phyloP scores from a whole-genome alignment of 2,113 vertebrate species.

The Tachycineta bicolor region DNA sequence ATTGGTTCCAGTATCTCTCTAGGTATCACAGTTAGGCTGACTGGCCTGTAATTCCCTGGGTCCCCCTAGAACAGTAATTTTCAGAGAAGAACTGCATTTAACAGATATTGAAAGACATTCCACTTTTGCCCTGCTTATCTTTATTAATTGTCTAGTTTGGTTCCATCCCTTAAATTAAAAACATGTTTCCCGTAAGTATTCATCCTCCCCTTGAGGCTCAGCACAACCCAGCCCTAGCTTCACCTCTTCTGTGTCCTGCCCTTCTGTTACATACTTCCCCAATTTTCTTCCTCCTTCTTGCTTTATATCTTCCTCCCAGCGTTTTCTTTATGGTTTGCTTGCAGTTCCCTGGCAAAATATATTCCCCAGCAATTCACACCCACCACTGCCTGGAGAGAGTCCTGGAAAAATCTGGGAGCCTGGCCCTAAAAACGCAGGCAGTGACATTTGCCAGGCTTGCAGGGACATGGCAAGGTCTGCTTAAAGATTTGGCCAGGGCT shows the following conservation, averaged over 20 bases:
- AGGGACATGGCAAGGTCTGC: background rate
- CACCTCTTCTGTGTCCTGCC: background rate
- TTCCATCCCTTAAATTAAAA: constrained; percentile 43
- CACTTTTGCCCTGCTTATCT: constrained; percentile 41
- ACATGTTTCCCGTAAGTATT: background rate
- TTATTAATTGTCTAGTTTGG: constrained; percentile 40
- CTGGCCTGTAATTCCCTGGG: constrained; percentile 53
- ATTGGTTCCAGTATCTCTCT: constrained; percentile 47
- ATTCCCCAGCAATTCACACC: background rate
- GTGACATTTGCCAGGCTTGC: background rate
- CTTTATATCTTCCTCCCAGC: background rate
- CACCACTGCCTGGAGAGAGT: background rate
- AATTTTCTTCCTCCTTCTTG: background rate
- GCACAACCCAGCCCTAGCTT: background rate
- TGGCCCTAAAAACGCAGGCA: background rate
- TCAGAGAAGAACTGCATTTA: constrained; percentile 31
- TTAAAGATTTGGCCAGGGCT: background rate
- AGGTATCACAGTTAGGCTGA: constrained; percentile 17
- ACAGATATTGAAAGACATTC: constrained; percentile 7
- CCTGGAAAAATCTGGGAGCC: background rate
- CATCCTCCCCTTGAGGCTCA: background rate
- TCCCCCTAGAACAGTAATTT: constrained; percentile 30
- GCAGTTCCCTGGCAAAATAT: background rate
- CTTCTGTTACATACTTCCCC: background rate
- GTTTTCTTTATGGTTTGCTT: background rate